Percentiles rank a stretch among this genome's conserved stretches.
These are phyloP conservation scores for Eubasilissa splendida DNA, from an alignment of 2,888 invertebrate species.

Conservation along the genomic window DNA sequence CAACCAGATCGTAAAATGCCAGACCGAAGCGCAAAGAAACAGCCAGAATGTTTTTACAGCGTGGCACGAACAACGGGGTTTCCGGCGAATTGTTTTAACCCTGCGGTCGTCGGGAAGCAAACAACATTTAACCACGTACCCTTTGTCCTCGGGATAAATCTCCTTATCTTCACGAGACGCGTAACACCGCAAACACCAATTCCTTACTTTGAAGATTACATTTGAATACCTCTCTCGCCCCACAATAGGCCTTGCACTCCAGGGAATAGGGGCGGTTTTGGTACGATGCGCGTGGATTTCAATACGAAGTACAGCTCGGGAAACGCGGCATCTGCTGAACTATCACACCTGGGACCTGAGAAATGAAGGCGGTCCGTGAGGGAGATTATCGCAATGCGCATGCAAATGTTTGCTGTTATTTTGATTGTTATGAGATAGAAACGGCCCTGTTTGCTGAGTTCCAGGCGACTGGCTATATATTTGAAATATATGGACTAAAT, in stretches of 20 bases:
- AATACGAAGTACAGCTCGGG: slow-evolving; percentile 27
- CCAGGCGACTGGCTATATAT: no score
- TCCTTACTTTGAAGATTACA: slow-evolving; percentile 43
- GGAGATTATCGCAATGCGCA: no score
- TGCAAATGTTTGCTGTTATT: no score
- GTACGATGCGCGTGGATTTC: not conserved
- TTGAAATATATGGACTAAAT: no score
- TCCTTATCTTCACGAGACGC: slow-evolving; percentile 46
- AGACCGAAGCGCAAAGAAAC: not conserved
- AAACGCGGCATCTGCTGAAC: slow-evolving; percentile 44
- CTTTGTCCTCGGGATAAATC: slow-evolving; percentile 50
- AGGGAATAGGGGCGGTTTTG: slow-evolving; percentile 10
- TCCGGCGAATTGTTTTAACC: slow-evolving; percentile 24
- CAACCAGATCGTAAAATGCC: slow-evolving; percentile 14
- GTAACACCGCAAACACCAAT: slow-evolving; percentile 49
- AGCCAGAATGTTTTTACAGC: slow-evolving; percentile 22
- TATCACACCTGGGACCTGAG: slow-evolving; percentile 30
- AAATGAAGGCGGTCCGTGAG: no score
- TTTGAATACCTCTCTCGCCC: slow-evolving; percentile 13
- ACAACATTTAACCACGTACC: slow-evolving; percentile 34
- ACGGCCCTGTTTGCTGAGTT: no score
- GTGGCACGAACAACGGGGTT: not conserved
- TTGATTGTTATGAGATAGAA: no score
- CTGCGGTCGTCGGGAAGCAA: slow-evolving; percentile 32
- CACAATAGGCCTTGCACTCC: slow-evolving; percentile 13